A percentile compares a stretch with the other conserved stretches of the same genome.
Conservation (phyloP, 2,797 vertebrate genomes). For the Sebastes ruberrimus region DNA sequence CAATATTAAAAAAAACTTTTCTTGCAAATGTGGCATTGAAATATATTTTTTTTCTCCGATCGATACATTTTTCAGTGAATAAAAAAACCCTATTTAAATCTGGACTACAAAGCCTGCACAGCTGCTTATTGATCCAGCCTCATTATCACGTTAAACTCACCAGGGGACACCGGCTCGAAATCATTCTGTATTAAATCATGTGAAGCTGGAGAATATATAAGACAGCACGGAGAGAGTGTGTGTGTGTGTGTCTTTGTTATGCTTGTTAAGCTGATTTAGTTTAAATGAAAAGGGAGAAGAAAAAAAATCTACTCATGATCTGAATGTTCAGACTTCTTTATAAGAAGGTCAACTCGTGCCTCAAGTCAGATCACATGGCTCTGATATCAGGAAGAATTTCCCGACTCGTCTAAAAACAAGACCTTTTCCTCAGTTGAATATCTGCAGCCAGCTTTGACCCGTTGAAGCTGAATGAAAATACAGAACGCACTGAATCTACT, state of each 20-base stretch:
- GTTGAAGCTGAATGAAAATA: background rate
- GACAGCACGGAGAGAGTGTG: background rate
- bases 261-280: conserved; percentile 31
- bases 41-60: background rate
- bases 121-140: background rate
- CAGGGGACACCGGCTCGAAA: background rate
- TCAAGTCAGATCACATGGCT: conserved; percentile 34
- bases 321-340: conserved; percentile 30
- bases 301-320: background rate
- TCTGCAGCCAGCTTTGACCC: background rate
- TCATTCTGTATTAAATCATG: background rate
- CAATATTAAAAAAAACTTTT: background rate
- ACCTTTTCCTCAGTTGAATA: background rate
- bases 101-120: background rate
- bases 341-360: conserved; percentile 21
- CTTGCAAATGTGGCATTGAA: background rate
- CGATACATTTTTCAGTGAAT: background rate
- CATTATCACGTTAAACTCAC: conserved; percentile 8
- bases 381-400: conserved; percentile 16
- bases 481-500: background rate
- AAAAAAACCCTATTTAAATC: background rate
- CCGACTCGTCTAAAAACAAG: background rate
- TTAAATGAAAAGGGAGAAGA: background rate
- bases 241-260: background rate
- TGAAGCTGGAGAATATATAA: conserved; percentile 1